Percentiles rank a stretch among this genome's conserved stretches.
These are phyloP conservation scores for Prionailurus viverrinus DNA, from an alignment of 2,113 vertebrate genomes.

Conservation along the genomic window DNA sequence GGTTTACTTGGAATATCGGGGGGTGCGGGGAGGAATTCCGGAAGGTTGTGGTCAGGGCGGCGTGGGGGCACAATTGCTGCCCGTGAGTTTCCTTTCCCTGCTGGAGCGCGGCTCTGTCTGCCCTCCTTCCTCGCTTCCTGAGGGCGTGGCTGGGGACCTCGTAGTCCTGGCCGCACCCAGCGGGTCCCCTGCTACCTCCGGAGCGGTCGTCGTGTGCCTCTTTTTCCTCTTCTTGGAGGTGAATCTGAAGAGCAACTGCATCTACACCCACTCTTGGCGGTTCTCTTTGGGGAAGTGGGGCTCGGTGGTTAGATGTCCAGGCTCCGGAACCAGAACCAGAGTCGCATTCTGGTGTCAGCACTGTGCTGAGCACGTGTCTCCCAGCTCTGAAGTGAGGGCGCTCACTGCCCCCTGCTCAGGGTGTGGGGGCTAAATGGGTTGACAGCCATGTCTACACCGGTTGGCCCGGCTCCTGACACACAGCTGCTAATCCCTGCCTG, in stretches of 20 bases:
- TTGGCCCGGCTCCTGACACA: accelerated
- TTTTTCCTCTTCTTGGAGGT: neutral
- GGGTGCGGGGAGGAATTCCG: too few relatives aligned
- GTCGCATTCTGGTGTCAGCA: neutral
- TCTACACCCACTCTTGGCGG: neutral
- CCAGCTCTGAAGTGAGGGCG: neutral
- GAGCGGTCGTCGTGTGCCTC: neutral
- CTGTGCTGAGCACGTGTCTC: neutral
- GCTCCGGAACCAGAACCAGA: neutral
- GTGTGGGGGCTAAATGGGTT: neutral
- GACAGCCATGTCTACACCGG: accelerated
- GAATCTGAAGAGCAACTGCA: too few relatives aligned
- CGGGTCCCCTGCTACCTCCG: neutral
- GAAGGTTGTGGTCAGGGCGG: neutral
- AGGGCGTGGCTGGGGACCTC: neutral
- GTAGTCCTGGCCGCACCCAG: too few relatives aligned
- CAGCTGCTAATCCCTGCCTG: neutral
- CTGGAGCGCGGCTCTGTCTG: neutral
- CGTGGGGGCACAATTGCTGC: neutral
- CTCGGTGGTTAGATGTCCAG: neutral
- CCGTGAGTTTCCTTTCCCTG: neutral
- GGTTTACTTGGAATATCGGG: neutral
- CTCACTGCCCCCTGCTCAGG: neutral
- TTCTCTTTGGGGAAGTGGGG: neutral
- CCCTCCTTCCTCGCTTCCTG: neutral